phyloP scores from a whole-genome alignment of 2,113 vertebrate genomes.

The Myotis lucifugus region DNA sequence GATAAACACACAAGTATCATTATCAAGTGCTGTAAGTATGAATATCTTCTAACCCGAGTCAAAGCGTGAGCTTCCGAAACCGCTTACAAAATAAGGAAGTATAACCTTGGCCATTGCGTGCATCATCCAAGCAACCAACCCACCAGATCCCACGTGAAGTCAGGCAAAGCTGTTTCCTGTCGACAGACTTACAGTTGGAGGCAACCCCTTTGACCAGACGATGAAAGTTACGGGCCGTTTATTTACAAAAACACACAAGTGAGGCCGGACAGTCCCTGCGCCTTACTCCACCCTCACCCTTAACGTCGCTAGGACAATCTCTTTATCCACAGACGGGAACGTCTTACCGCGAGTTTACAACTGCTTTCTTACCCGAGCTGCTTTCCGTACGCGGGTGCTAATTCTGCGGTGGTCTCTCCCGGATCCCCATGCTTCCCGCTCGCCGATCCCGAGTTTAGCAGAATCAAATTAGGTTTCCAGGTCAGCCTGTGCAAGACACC shows the following conservation, averaged over 20 bases:
- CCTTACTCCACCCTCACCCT: neutral
- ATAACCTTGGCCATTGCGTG: neutral
- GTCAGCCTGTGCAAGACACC: neutral
- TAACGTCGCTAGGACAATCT: neutral
- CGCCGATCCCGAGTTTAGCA: neutral
- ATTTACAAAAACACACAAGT: neutral
- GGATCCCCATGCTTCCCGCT: neutral
- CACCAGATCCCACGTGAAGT: neutral
- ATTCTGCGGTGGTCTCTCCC: neutral
- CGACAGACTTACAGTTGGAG: neutral
- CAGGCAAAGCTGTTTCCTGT: neutral
- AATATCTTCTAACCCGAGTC: neutral
- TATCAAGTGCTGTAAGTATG: neutral
- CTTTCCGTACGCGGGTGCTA: neutral
- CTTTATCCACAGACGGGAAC: neutral
- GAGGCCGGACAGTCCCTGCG: neutral
- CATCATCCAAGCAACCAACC: neutral
- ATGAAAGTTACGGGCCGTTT: accelerated
- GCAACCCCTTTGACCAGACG: neutral
- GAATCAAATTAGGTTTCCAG: neutral
- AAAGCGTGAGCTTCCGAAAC: neutral
- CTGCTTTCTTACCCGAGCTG: neutral
- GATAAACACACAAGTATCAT: neutral
- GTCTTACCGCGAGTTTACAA: neutral
- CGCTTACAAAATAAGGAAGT: neutral